Percentiles rank a stretch among this genome's conserved stretches.
These are phyloP conservation scores for Sarcoramphus papa DNA, from an alignment of 2,797 vertebrate genomes.

Conservation along the genomic window DNA sequence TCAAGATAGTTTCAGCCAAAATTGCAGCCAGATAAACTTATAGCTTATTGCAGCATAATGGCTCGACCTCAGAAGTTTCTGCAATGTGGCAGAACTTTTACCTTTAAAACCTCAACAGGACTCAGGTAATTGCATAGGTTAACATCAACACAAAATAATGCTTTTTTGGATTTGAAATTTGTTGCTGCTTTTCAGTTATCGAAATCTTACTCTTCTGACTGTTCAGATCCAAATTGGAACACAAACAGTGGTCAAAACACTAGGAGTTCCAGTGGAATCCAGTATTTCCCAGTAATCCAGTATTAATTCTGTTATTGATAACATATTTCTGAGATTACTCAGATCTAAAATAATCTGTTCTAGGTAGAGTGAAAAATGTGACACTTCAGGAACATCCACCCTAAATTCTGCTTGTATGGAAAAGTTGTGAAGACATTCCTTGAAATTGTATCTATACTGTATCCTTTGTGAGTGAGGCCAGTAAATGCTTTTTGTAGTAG, in stretches of 20 bases:
- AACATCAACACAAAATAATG: neutral
- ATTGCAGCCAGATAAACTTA: neutral
- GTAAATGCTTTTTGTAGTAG: neutral
- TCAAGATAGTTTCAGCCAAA: neutral
- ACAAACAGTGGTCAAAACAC: neutral
- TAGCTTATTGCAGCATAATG: rapidly evolving
- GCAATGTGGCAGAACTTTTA: neutral
- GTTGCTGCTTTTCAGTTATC: neutral
- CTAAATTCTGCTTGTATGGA: neutral
- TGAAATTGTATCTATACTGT: neutral
- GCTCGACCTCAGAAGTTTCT: neutral
- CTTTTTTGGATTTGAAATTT: neutral
- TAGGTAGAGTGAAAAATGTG: neutral
- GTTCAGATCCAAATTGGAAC: neutral
- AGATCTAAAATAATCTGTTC: neutral
- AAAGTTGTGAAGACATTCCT: neutral
- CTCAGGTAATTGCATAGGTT: neutral
- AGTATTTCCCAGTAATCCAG: neutral
- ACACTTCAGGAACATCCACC: neutral
- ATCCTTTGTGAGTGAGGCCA: no score
- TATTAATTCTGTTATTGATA: neutral
- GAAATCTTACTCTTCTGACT: neutral
- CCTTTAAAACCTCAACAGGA: neutral
- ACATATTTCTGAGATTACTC: neutral
- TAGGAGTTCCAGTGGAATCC: neutral